phyloP scores from a whole-genome alignment of 2,888 invertebrate genomes.

The Apotomis turbidana region DNA sequence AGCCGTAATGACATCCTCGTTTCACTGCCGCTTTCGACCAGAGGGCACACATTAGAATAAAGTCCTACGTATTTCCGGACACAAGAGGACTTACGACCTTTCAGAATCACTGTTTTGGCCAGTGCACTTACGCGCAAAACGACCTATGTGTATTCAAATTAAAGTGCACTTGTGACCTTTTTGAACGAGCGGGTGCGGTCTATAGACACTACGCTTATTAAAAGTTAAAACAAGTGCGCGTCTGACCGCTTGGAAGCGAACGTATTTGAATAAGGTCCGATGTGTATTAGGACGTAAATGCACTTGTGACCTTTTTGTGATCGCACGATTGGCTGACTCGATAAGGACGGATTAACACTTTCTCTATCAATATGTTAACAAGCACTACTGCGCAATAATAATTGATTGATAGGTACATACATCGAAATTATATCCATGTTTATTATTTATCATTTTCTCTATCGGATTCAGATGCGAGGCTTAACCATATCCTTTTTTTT shows the following conservation, averaged over 20 bases:
- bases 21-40: slow-evolving; percentile 35
- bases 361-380: slow-evolving; percentile 23
- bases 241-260: not conserved
- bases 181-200: not conserved
- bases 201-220: not conserved
- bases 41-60: not conserved
- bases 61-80: not conserved
- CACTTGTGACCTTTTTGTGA: not conserved
- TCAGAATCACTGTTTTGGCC: not conserved
- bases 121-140: not conserved
- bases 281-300: not conserved
- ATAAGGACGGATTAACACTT: slow-evolving; percentile 21
- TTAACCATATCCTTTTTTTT: too few species aligned
- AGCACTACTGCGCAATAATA: not conserved
- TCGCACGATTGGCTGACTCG: slow-evolving; percentile 3
- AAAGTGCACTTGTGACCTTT: not conserved
- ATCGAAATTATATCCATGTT: not conserved
- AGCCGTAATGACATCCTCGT: slow-evolving; percentile 35
- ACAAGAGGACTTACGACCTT: not conserved
- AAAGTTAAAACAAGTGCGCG: not conserved
- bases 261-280: not conserved
- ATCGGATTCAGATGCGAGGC: too few species aligned
- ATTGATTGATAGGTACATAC: not conserved
- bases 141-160: not conserved
- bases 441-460: too few species aligned